Evolutionary conservation across 1,140 invertebrate species (phyloP).

Genomic region (Battus philenor): DNA sequence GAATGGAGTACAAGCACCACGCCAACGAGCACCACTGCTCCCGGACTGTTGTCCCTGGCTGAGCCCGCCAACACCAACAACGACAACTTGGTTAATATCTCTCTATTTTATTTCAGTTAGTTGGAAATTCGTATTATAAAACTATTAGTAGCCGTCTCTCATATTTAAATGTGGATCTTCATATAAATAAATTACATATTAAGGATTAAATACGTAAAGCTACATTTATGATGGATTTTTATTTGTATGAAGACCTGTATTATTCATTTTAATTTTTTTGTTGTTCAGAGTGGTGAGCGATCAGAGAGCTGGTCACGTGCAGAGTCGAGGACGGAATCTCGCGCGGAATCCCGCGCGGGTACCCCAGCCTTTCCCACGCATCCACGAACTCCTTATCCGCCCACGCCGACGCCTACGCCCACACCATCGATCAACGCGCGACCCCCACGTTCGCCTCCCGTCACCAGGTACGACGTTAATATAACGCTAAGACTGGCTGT

Average conservation of each 20-base stretch:
- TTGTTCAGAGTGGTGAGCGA: slow-evolving; percentile 79
- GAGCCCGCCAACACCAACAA: slow-evolving; percentile 44
- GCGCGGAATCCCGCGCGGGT: slow-evolving; percentile 82
- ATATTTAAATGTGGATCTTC: too few species aligned
- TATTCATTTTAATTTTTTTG: too few species aligned
- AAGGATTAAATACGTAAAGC: too few species aligned
- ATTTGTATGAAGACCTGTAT: too few species aligned
- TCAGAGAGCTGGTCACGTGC: slow-evolving; percentile 66
- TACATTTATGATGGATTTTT: too few species aligned
- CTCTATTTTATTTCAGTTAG: too few species aligned
- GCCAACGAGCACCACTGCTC: slow-evolving; percentile 50
- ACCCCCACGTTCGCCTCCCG: slow-evolving; percentile 51
- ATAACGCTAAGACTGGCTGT: too few species aligned
- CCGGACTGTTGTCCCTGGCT: slow-evolving; percentile 61
- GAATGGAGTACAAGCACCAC: slow-evolving; percentile 66
- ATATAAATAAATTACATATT: too few species aligned
- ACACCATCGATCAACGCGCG: slow-evolving; percentile 39
- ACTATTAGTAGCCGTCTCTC: too few species aligned
- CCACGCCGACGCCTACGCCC: slow-evolving; percentile 76
- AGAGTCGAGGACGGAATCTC: slow-evolving; percentile 78
- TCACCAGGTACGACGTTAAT: slow-evolving; percentile 55
- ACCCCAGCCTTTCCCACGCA: slow-evolving; percentile 94
- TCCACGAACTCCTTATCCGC: slow-evolving; percentile 89
- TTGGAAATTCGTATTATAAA: too few species aligned
- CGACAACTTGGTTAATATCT: slow-evolving; percentile 44